Base-by-base conservation (phyloP, 2,113 vertebrate species). In the Corythaixoides concolor region DNA sequence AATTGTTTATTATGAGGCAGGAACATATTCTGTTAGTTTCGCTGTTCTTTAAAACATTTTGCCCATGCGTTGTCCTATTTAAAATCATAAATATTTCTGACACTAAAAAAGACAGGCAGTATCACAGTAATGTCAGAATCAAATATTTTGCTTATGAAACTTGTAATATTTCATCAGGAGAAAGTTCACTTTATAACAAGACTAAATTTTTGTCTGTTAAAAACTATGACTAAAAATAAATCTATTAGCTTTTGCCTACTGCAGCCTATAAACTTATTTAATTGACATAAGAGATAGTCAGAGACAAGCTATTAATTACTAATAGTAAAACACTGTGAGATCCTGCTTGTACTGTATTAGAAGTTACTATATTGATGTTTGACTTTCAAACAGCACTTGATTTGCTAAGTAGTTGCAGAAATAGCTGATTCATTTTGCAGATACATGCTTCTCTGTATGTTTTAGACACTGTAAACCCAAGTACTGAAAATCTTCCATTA, bases 1-100 rank as follows among this genome's bases (percentile, higher is more conserved):
- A 93, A 68, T 92, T 97, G 72, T 97, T 97, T 97, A 91, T 88
- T 74, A 90, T 91, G 83, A 95, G 91, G 70, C 80, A 97, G 94
- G 89, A 98, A 91, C 49, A 89, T 32, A 86, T 56, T 60, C 80
- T 85, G 72, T 91, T 95, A 95, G n/a, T 75, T 96, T 90, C 70
- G 60, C 33, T n/a, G 7, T 68, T 89, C 83, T 62, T 95, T 79
- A 8, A n/a, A 87, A 69, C 28, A 72, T 73, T 97, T 95, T 87
- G 62, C 62, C 91, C 26, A 19, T 66, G 32, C 27, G 22, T 89
- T 93, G 28, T 83, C 39, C 63, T 88, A 26, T 82, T 94, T 96
- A 79, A 72, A 85, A 90, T 90, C 84, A 83, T 89, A 89, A 95
- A 86, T 95, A 94, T 92, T 91, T 91, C 60, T 89, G 83, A 47